A percentile compares a stretch with the other conserved stretches of the same genome.
phyloP scores from a whole-genome alignment of 2,888 invertebrate species.

The Dryadula phaetusa region DNA sequence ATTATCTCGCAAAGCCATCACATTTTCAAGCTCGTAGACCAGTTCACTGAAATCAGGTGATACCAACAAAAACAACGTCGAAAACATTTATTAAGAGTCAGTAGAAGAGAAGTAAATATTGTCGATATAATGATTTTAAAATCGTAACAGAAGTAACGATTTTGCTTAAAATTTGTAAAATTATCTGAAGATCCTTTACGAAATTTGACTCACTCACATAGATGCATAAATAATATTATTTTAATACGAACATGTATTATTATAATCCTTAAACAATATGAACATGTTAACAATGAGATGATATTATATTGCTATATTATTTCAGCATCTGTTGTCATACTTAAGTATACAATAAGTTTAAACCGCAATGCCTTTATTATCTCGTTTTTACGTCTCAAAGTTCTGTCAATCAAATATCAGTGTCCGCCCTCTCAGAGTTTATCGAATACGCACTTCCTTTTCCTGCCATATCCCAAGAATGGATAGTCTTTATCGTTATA shows the following conservation, averaged over 20 bases:
- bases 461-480: constrained; percentile 41
- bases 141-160: no score
- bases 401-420: constrained; percentile 73
- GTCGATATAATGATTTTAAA: no score
- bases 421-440: constrained; percentile 67
- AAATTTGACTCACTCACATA: no score
- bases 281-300: constrained; percentile 20
- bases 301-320: constrained; percentile 27
- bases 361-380: constrained; percentile 43
- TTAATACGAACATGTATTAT: background rate
- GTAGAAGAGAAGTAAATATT: no score
- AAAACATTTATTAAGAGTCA: no score
- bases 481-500: constrained; percentile 23
- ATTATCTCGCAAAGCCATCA: no score
- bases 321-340: constrained; percentile 60
- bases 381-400: constrained; percentile 42
- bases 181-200: no score
- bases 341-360: constrained; percentile 42
- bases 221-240: background rate
- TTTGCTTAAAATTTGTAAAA: no score
- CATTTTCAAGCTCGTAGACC: no score
- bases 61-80: no score
- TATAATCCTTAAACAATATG: background rate
- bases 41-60: no score
- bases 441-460: constrained; percentile 49